These are phyloP conservation scores for Hirtodrosophila confusa DNA, from an alignment of 2,888 invertebrate genomes.

Conservation along the genomic window DNA sequence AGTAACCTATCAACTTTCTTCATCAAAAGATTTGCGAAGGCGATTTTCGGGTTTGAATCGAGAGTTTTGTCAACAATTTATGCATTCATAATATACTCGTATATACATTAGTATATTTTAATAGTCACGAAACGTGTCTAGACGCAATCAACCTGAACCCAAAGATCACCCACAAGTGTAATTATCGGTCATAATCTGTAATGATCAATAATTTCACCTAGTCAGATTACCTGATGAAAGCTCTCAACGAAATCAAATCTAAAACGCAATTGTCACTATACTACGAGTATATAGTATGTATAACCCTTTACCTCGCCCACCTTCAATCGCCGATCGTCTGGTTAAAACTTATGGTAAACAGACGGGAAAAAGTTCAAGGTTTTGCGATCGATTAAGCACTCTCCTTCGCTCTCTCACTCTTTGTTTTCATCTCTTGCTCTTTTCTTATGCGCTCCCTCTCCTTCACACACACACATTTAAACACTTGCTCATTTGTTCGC, in stretches of 20 bases:
- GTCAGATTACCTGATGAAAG: too few species aligned
- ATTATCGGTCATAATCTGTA: constrained; percentile 9
- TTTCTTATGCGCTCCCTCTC: background rate
- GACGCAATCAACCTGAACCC: constrained; percentile 6
- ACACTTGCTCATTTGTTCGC: constrained; percentile 7
- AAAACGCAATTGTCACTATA: constrained; percentile 41
- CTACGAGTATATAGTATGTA: background rate
- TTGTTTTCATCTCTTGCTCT: background rate
- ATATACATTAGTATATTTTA: too few species aligned
- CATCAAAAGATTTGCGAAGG: too few species aligned
- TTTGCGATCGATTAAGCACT: constrained; percentile 40
- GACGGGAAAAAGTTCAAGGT: constrained; percentile 51
- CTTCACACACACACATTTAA: background rate
- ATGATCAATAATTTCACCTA: constrained; percentile 2
- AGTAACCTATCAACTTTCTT: too few species aligned
- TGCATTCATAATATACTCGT: too few species aligned
- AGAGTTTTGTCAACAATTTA: too few species aligned
- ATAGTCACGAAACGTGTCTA: constrained; percentile 16
- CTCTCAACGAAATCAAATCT: constrained; percentile 16
- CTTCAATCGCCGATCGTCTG: constrained; percentile 21
- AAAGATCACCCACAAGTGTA: constrained; percentile 2
- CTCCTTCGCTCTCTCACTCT: background rate
- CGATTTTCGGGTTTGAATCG: too few species aligned
- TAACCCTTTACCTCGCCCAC: background rate
- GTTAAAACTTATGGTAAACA: constrained; percentile 30